Evolutionary conservation across 2,888 invertebrate genomes (phyloP), one percentile per base, ranked within the genome.

Genomic region (Seira sanloemensis): DNA sequence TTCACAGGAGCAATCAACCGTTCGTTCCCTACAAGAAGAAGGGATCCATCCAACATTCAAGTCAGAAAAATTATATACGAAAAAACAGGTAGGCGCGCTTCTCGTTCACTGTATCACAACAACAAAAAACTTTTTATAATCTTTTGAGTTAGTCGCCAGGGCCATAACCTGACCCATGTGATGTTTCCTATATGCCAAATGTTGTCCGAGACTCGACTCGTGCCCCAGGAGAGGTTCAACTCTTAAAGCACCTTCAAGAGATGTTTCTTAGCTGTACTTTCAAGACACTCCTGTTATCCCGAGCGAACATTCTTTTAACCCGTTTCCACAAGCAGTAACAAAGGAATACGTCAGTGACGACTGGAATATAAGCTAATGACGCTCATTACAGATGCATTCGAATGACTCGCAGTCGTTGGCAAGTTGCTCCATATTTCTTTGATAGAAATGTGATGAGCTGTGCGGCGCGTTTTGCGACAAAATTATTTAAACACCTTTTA

Each of bases 151-250:
- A 77, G 54, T 78, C 78, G 54, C n/a, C 75, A 68, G 73, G 81
- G 77, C 81, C 82, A 82, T 80, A 83, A 73, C 86, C 83, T 86
- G 83, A 86, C 86, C 86, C 84, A 84, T 86, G 86, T 69, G 66
- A 5, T 18, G 37, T 9, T 78, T 84, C 84, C 84, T 84, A 84
- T 84, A 62, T 26, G 74, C 84, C 84, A 84, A 84, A 84, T 84
- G 84, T 78, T 78, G 67, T 58, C 84, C 71, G 37, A 80, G 26
- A 73, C 18, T 50, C 27, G 73, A 82, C 82, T 78, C 77, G 77
- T 78, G 78, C 77, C 80, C 21, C 68, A 18, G n/a, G n/a, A n/a
- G 58, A 58, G n/a, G 58, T 16, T 58, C 58, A n/a, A 58, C 58
- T n/a, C 16, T 58, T 58, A 12, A 58, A 58, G n/a, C 5, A 58